Percentiles rank a stretch among this genome's conserved stretches.
Evolutionary conservation across 2,888 invertebrate species (phyloP).

Genomic region (Agrochola circellaris): DNA sequence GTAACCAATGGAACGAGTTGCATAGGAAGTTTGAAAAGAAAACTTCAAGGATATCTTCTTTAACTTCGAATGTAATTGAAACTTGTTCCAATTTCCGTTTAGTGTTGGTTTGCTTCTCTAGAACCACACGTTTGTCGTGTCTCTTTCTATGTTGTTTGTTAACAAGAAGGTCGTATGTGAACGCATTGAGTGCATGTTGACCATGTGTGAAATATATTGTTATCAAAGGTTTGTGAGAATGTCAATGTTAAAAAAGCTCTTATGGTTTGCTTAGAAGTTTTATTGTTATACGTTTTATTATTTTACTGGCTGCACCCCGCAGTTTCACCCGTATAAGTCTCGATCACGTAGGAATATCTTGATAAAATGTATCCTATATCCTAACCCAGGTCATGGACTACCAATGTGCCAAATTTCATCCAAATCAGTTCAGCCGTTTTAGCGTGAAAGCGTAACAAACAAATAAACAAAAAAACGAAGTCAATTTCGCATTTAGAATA

Average conservation of each 20-base stretch:
- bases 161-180: conserved; percentile 28
- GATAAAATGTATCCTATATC: too few species aligned
- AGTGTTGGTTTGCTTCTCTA: background rate
- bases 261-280: too few species aligned
- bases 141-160: background rate
- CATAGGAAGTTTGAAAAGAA: conserved; percentile 23
- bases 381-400: too few species aligned
- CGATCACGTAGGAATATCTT: too few species aligned
- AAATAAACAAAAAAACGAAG: too few species aligned
- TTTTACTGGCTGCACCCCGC: too few species aligned
- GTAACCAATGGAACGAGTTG: background rate
- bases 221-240: background rate
- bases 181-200: conserved; percentile 18
- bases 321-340: too few species aligned
- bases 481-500: too few species aligned
- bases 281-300: background rate
- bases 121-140: conserved; percentile 37
- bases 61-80: conserved; percentile 25
- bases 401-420: too few species aligned
- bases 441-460: too few species aligned
- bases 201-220: conserved; percentile 29
- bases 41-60: conserved; percentile 24
- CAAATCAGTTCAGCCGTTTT: too few species aligned
- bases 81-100: conserved; percentile 33
- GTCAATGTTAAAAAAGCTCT: background rate